Evolutionary conservation across 2,888 invertebrate species (phyloP).

Genomic region (Caenorhabditis sp.): DNA sequence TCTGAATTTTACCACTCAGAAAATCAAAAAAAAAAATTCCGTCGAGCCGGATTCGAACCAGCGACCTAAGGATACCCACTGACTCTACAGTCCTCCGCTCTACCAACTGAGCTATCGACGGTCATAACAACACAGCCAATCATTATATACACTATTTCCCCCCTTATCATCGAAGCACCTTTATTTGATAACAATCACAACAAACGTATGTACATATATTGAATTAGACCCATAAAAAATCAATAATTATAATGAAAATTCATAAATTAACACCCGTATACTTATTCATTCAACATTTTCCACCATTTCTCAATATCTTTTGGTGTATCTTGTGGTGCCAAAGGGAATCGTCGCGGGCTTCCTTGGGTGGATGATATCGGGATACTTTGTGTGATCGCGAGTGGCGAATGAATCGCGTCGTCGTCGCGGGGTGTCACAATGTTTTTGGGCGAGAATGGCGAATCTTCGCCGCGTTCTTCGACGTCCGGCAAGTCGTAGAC

Average conservation of each 20-base stretch:
- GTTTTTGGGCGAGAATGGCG: constrained; percentile 46
- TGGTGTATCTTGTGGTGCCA: constrained; percentile 17
- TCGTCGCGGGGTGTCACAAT: constrained; percentile 13
- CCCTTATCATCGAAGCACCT: no score
- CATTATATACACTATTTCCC: no score
- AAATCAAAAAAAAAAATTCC: constrained; percentile 32
- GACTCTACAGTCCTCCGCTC: constrained; percentile 53
- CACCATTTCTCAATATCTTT: constrained; percentile 45
- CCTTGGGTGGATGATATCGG: constrained; percentile 30
- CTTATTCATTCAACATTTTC: constrained; percentile 18
- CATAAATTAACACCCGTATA: no score
- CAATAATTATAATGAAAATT: no score
- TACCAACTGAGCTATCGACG: constrained; percentile 57
- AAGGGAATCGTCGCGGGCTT: constrained; percentile 29
- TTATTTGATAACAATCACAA: no score
- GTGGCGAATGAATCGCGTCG: constrained; percentile 31
- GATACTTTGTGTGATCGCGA: constrained; percentile 28
- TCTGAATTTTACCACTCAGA: no score
- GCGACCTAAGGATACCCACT: constrained; percentile 57
- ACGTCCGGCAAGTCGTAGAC: constrained; percentile 67
- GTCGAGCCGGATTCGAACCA: constrained; percentile 63
- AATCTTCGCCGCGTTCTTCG: constrained; percentile 64
- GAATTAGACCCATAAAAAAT: no score
- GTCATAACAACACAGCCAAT: no score
- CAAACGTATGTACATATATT: no score